Evolutionary conservation across 2,888 invertebrate genomes (phyloP), one percentile per base, ranked within the genome.

Genomic region (Acleris holmiana): DNA sequence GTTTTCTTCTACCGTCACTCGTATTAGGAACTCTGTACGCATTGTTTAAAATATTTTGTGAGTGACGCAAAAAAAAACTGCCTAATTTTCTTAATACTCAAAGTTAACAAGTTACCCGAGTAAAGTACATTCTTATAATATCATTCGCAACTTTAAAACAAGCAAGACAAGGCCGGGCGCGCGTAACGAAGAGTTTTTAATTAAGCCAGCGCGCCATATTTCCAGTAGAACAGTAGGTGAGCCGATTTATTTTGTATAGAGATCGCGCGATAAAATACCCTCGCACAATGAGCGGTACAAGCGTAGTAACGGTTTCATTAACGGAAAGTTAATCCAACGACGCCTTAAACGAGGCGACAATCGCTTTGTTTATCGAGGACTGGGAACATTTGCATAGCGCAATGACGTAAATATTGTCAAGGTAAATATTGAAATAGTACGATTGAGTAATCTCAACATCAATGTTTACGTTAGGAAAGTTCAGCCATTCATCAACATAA

Each of bases 371-470:
- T 79, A 78, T 74, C 74, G 72, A 75, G 74, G 70, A 74, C 76
- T 75, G 71, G 73, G 59, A 83, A 83, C 77, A 81, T 85, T 85
- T 82, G 80, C 84, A 76, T 76, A 75, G 74, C 68, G 73, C 74
- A 77, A 82, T 82, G 80, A 74, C 79, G 83, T 80, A 76, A 78
- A 77, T 81, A 80, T 84, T 85, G 76, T 73, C 76, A 74, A 61
- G 29, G 73, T 76, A 84, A 86, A 86, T 83, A 83, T 83, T 84
- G 78, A 71, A 71, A 68, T 76, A 77, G 77, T 75, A 75, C 79
- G 80, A 84, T 80, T 81, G 80, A 76, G 75, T 74, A 75, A 78
- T 76, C 75, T 64, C 48, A 48, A 64, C 58, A 78, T 73, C 70
- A 29, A 44, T 60, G 56, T 61, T 66, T 66, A 61, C 49, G 18